Evolutionary conservation across 2,113 vertebrate species (phyloP).

Genomic region (Cebus imitator): DNA sequence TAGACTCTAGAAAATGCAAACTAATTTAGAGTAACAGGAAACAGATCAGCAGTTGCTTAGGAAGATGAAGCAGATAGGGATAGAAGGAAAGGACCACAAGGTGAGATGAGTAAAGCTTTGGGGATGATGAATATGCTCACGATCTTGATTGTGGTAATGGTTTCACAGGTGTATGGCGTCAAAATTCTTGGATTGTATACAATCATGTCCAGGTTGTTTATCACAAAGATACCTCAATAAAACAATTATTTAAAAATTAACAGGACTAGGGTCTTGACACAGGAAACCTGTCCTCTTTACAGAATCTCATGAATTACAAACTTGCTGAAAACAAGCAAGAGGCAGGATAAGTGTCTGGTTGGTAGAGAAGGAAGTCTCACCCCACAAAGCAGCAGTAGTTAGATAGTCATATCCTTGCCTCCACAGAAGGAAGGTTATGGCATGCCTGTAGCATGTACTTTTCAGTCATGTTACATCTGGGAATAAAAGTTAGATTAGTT

Average conservation of each 20-base stretch:
- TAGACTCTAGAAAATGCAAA: conserved; percentile 47
- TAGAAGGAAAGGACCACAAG: not conserved
- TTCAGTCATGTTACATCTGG: not conserved
- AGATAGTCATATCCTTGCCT: not conserved
- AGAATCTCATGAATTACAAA: not conserved
- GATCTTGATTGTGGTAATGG: not conserved
- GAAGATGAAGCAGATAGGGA: not conserved
- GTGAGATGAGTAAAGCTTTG: not conserved
- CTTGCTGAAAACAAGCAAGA: not conserved
- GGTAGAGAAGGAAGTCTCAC: not conserved
- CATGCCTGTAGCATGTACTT: not conserved
- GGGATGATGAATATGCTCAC: too few species aligned
- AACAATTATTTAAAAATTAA: not conserved
- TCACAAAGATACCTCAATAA: not conserved
- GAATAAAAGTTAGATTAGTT: not conserved
- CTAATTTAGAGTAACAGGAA: not conserved
- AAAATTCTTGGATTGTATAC: not conserved
- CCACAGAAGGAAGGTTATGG: not conserved
- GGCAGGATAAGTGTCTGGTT: not conserved
- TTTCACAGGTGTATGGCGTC: not conserved
- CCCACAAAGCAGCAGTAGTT: not conserved
- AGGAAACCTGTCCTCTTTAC: not conserved
- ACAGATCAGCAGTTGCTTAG: not conserved
- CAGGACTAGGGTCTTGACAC: not conserved
- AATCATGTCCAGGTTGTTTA: not conserved